Conservation (phyloP, 2,797 vertebrate species). For the Triplophysa yarkandensis region DNA sequence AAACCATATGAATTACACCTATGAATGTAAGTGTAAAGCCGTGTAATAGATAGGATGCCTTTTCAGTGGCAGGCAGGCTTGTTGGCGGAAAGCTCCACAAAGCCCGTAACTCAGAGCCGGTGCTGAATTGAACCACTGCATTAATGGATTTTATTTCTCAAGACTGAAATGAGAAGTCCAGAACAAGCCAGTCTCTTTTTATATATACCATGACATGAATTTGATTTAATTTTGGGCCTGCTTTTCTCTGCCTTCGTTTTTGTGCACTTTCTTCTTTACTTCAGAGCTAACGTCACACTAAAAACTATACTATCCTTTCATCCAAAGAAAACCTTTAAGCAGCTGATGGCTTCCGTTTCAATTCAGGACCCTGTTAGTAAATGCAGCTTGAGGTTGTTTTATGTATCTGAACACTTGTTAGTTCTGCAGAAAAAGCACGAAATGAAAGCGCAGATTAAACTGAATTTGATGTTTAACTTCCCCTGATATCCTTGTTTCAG, state of each 20-base stretch:
- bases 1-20: conserved; percentile 38
- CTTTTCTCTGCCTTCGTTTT: background rate
- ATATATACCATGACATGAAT: conserved; percentile 4
- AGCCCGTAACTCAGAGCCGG: conserved; percentile 19
- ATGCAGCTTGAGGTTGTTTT: conserved; percentile 5
- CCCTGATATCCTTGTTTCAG: conserved; percentile 11
- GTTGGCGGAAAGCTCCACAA: conserved; percentile 20
- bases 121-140: conserved; percentile 33
- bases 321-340: background rate
- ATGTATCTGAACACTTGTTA: too few relatives aligned
- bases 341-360: background rate
- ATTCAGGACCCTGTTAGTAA: conserved; percentile 1
- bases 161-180: conserved; percentile 28
- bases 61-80: conserved; percentile 19
- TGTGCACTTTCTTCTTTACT: conserved; percentile 15
- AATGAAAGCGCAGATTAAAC: conserved; percentile 2
- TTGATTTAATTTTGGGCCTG: conserved; percentile 19
- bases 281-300: background rate
- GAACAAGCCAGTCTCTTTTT: conserved; percentile 18
- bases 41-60: conserved; percentile 35
- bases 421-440: background rate
- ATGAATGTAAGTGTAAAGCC: conserved; percentile 49
- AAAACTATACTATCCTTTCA: background rate
- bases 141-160: conserved; percentile 25
- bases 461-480: background rate